Conservation (phyloP, 2,888 invertebrate genomes). For the Heliconius aoede region DNA sequence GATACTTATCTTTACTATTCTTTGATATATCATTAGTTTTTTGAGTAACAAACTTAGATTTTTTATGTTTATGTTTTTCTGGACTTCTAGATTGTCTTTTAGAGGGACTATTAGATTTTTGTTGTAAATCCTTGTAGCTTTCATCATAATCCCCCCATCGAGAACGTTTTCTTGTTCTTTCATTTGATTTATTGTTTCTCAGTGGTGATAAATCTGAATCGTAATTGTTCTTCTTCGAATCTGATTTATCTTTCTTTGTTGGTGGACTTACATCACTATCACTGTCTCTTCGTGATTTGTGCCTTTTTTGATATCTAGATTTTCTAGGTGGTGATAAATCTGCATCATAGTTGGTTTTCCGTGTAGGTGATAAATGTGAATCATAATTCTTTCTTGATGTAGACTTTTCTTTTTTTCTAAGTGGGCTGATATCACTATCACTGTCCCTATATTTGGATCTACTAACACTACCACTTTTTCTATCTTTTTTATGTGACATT, state of each 20-base stretch:
- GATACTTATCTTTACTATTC: slow-evolving; percentile 32
- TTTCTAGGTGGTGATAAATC: slow-evolving; percentile 52
- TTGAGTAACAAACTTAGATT: neutral
- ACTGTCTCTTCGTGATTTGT: slow-evolving; percentile 7
- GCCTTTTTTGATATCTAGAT: slow-evolving; percentile 49
- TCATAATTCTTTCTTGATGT: neutral
- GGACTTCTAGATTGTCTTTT: slow-evolving; percentile 52
- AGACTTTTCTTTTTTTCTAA: slow-evolving; percentile 6
- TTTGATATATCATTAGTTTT: slow-evolving; percentile 6
- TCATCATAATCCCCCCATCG: slow-evolving; percentile 41
- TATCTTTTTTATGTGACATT: neutral
- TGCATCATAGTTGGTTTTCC: slow-evolving; percentile 45
- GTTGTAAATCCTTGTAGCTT: slow-evolving; percentile 7
- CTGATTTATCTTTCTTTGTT: slow-evolving; percentile 11
- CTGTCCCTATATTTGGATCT: slow-evolving; percentile 12
- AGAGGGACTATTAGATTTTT: slow-evolving; percentile 62
- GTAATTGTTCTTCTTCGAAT: slow-evolving; percentile 2
- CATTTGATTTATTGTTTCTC: slow-evolving; percentile 40
- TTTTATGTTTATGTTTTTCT: slow-evolving; percentile 37
- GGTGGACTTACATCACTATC: slow-evolving; percentile 26
- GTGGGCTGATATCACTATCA: slow-evolving; percentile 18
- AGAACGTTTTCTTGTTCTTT: slow-evolving; percentile 36
- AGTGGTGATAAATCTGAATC: slow-evolving; percentile 52
- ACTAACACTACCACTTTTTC: neutral
- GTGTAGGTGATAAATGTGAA: neutral